Percentiles rank a stretch among this genome's conserved stretches.
These are phyloP conservation scores for Otolemur garnettii DNA, from an alignment of 2,113 vertebrate species.

Conservation along the genomic window DNA sequence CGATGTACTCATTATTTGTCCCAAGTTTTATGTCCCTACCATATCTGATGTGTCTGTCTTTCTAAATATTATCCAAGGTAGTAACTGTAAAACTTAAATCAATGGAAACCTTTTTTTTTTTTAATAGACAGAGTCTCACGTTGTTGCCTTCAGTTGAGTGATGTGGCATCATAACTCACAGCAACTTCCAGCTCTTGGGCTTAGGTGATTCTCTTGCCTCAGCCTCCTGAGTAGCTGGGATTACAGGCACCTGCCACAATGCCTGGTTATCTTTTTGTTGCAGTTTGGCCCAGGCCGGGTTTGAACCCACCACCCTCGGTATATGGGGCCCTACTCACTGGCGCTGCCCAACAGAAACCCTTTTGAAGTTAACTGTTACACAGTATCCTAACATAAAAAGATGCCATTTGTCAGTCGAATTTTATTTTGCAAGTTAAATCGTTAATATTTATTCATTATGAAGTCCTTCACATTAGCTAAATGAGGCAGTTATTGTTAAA, in stretches of 20 bases:
- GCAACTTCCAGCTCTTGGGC: too few species aligned
- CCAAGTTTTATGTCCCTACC: neutral
- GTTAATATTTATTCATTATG: slow-evolving; percentile 51
- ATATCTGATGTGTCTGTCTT: neutral
- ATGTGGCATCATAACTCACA: too few species aligned
- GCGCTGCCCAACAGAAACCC: neutral
- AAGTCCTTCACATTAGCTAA: slow-evolving; percentile 55
- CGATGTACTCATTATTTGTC: neutral
- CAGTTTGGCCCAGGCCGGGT: too few species aligned
- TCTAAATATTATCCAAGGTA: slow-evolving; percentile 33
- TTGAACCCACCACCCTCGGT: too few species aligned
- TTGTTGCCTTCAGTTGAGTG: too few species aligned
- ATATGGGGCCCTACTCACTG: too few species aligned
- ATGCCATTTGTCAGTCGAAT: slow-evolving; percentile 36
- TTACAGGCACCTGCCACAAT: too few species aligned
- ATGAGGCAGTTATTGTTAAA: slow-evolving; percentile 58
- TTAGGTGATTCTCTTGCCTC: too few species aligned
- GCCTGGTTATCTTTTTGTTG: too few species aligned
- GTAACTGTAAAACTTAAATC: slow-evolving; percentile 41
- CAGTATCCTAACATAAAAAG: slow-evolving; percentile 14
- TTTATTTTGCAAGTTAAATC: slow-evolving; percentile 55
- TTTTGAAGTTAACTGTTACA: neutral
- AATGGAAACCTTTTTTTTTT: neutral
- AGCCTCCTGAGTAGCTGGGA: too few species aligned
- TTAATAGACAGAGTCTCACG: too few species aligned